Evolutionary conservation across 2,113 vertebrate genomes (phyloP).

Genomic region (Brienomyrus longianalis): DNA sequence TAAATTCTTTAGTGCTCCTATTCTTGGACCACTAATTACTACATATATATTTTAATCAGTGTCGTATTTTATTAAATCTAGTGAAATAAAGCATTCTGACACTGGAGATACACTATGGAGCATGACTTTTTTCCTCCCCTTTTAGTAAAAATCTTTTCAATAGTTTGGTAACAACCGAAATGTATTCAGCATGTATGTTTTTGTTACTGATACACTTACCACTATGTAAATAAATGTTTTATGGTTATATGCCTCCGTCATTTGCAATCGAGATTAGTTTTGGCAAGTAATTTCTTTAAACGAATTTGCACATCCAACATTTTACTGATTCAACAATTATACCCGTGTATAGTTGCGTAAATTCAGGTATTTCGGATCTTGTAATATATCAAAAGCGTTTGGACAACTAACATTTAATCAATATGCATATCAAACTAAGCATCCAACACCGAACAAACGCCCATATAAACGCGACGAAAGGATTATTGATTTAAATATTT

Average conservation of each 20-base stretch:
- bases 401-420: neutral
- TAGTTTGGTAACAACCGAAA: neutral
- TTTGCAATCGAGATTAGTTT: neutral
- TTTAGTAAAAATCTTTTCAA: neutral
- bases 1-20: neutral
- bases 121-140: neutral
- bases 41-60: neutral
- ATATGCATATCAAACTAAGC: neutral
- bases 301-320: neutral
- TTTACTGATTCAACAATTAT: neutral
- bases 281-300: neutral
- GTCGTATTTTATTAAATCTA: neutral
- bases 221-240: neutral
- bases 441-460: neutral
- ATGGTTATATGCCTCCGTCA: neutral
- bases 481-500: neutral
- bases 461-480: neutral
- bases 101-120: neutral
- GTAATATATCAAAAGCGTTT: neutral
- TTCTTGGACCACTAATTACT: neutral
- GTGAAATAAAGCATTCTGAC: slow-evolving; percentile 1
- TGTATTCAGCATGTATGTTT: neutral
- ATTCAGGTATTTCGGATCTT: neutral
- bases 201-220: neutral
- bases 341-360: neutral